Conservation (phyloP, 2,113 vertebrate genomes). For the Isichthys henryi region DNA sequence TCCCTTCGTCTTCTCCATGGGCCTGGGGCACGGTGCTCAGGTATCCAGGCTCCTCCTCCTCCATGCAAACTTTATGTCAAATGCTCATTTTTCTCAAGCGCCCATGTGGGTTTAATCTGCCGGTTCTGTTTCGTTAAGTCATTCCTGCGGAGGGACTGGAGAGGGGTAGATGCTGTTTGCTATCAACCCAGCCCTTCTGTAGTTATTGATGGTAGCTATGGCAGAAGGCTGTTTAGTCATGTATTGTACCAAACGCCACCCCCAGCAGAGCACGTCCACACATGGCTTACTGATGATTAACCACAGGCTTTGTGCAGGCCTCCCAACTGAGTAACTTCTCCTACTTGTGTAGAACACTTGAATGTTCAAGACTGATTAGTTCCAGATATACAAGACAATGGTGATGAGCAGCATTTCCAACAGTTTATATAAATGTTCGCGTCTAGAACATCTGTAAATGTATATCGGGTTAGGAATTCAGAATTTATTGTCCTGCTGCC, state of each 20-base stretch:
- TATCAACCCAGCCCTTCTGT: not conserved
- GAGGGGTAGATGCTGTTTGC: not conserved
- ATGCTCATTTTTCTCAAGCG: not conserved
- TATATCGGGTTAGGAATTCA: not conserved
- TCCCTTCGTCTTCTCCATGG: constrained; percentile 24
- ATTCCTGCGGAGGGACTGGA: not conserved
- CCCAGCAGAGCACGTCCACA: not conserved
- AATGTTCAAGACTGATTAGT: not conserved
- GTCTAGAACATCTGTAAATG: not conserved
- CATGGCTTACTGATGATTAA: not conserved
- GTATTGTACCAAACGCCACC: not conserved
- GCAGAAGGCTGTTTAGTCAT: not conserved
- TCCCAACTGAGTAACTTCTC: not conserved
- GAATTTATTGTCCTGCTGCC: not conserved
- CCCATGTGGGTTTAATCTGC: not conserved
- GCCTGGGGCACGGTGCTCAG: not conserved
- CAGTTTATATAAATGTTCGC: not conserved
- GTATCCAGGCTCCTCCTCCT: not conserved
- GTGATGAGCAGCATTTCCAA: not conserved
- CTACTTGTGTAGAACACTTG: not conserved
- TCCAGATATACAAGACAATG: not conserved
- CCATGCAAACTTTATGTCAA: not conserved
- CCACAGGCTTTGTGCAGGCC: no score
- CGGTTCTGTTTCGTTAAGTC: not conserved
- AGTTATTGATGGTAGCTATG: not conserved